phyloP scores from a whole-genome alignment of 2,113 vertebrate genomes.

The Heterotis niloticus region DNA sequence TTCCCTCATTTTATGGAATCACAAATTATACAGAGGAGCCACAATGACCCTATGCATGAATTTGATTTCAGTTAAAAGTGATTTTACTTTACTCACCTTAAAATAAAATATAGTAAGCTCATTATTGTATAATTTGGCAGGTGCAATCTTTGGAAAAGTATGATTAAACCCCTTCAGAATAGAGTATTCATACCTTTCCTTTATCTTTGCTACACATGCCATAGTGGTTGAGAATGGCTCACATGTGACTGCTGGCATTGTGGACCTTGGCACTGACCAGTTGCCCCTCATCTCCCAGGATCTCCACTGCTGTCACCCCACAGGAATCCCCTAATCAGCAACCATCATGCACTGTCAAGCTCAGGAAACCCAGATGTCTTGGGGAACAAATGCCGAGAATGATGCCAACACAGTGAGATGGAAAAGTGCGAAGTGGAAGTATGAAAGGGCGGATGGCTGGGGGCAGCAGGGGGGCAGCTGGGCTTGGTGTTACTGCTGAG shows the following conservation, averaged over 20 bases:
- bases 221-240: too few species aligned
- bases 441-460: not conserved
- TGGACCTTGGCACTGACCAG: not conserved
- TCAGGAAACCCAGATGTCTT: not conserved
- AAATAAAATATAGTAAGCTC: not conserved
- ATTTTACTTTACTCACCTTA: too few species aligned
- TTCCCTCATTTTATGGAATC: too few species aligned
- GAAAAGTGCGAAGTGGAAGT: constrained; percentile 16
- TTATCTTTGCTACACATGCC: not conserved
- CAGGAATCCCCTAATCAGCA: not conserved
- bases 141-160: not conserved
- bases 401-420: not conserved
- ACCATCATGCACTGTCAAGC: not conserved
- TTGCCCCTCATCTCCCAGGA: too few species aligned
- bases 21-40: too few species aligned
- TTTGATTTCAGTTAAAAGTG: too few species aligned
- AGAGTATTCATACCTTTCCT: not conserved
- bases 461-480: not conserved
- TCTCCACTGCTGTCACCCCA: not conserved
- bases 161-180: not conserved
- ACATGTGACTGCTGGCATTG: too few species aligned
- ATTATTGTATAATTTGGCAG: not conserved
- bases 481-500: constrained; percentile 1
- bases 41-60: too few species aligned
- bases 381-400: not conserved